Base-by-base conservation (phyloP, 2,113 vertebrate species). In the Cariama cristata region DNA sequence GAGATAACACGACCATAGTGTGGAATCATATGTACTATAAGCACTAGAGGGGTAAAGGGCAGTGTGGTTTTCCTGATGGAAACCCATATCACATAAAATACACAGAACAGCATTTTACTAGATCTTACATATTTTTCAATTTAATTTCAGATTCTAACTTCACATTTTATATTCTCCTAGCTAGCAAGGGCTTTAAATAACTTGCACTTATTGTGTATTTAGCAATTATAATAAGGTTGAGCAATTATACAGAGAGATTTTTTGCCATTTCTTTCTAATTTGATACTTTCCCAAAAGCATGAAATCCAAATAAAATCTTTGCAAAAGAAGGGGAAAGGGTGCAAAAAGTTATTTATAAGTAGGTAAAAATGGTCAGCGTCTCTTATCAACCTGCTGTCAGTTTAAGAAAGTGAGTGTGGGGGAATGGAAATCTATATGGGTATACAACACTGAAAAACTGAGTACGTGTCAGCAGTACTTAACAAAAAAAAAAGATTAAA, bases 211-310 rank as follows among this genome's bases (percentile, higher is more conserved):
- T 56, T 95, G 44, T 71, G 33, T 62, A 53, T 63, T 92, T 96
- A 93, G 60, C 72, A 94, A 93, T 95, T 95, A 83, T 80, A 97
- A 95, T 95, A 80, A 84, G 63, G n/a, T 56, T 77, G 42, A 16
- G 14, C 63, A 92, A 77, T 93, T 93, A 93, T 45, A 47, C 32
- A 71, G 50, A 92, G 59, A 56, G 20, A 35, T 74, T 74, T 90
- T 95, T 92, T 93, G 27, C 42, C 63, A 64, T 95, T 91, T 95
- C 80, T 88, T 95, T 89, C 52, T 88, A 79, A 92, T 95, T 81
- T 60, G 19, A 72, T 89, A 55, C 22, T 92, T 85, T 93, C 56
- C 33, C 50, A 71, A 86, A 93, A 96, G 52, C 60, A n/a, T 8
- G 14, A 79, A 84, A 92, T 67, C 35, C 68, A 91, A 91, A 86